These are phyloP conservation scores for Microcebus tavaratra DNA, from an alignment of 2,113 vertebrate genomes.

Conservation along the genomic window DNA sequence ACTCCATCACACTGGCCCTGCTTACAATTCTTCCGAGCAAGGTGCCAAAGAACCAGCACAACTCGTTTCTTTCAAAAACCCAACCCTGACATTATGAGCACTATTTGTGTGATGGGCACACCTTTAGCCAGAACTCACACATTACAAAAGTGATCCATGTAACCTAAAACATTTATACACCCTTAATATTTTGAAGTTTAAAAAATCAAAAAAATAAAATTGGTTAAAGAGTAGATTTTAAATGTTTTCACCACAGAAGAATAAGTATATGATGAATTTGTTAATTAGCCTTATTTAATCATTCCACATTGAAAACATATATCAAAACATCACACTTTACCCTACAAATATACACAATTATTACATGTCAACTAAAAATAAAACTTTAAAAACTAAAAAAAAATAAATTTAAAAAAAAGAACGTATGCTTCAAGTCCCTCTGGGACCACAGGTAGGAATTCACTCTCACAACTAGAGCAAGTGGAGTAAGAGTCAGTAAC, in stretches of 20 bases:
- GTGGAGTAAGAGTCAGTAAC: neutral
- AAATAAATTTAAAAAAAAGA: neutral
- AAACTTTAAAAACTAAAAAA: neutral
- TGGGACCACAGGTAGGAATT: neutral
- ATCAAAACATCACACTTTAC: neutral
- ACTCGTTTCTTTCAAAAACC: too few relatives aligned
- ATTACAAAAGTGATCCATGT: too few relatives aligned
- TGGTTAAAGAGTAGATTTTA: neutral
- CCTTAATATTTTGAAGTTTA: too few relatives aligned
- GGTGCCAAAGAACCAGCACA: too few relatives aligned
- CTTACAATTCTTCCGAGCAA: too few relatives aligned
- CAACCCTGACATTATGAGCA: too few relatives aligned
- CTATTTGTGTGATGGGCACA: too few relatives aligned
- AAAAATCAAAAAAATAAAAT: neutral
- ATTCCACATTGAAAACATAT: neutral
- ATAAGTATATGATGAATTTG: neutral
- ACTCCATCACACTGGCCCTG: too few relatives aligned
- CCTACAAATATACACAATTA: neutral
- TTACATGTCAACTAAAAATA: neutral
- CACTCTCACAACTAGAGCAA: neutral
- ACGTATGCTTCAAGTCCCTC: neutral
- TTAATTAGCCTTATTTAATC: neutral
- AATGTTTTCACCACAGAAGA: neutral
- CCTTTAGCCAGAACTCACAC: too few relatives aligned
- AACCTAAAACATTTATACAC: too few relatives aligned